A percentile compares a stretch with the other conserved stretches of the same genome.
Evolutionary conservation across 2,888 invertebrate species (phyloP).

Genomic region (Lasioglossum oenotherae): DNA sequence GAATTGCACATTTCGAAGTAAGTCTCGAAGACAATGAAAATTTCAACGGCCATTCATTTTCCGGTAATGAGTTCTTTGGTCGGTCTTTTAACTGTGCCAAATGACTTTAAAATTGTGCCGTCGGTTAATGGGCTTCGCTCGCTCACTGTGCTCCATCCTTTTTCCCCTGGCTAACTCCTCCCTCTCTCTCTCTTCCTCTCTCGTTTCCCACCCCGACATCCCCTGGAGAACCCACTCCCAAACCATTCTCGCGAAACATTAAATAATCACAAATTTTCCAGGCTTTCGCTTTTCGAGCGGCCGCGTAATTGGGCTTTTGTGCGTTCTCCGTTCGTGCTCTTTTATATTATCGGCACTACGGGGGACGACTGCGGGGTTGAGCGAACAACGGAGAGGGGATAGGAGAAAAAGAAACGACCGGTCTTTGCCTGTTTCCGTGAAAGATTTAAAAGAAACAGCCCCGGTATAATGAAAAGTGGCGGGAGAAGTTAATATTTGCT

Average conservation of each 20-base stretch:
- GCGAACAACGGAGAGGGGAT: background rate
- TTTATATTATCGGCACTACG: constrained; percentile 42
- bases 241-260: constrained; percentile 39
- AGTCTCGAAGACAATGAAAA: constrained; percentile 60
- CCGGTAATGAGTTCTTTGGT: constrained; percentile 56
- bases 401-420: constrained; percentile 1
- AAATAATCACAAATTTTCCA: constrained; percentile 60
- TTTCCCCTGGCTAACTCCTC: background rate
- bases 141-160: constrained; percentile 26
- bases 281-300: constrained; percentile 48
- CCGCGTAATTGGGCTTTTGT: constrained; percentile 62
- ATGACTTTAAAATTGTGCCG: constrained; percentile 55
- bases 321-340: constrained; percentile 32
- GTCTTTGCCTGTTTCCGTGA: constrained; percentile 46
- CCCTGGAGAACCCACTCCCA: background rate
- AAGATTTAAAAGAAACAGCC: constrained; percentile 50
- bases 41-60: constrained; percentile 60
- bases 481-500: constrained; percentile 54
- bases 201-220: background rate
- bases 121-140: constrained; percentile 43
- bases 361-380: background rate
- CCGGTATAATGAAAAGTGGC: constrained; percentile 40
- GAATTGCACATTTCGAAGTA: constrained; percentile 49
- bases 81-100: constrained; percentile 57
- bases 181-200: background rate